Base-by-base conservation (phyloP, 2,888 invertebrate species). In the Folsomia candida region DNA sequence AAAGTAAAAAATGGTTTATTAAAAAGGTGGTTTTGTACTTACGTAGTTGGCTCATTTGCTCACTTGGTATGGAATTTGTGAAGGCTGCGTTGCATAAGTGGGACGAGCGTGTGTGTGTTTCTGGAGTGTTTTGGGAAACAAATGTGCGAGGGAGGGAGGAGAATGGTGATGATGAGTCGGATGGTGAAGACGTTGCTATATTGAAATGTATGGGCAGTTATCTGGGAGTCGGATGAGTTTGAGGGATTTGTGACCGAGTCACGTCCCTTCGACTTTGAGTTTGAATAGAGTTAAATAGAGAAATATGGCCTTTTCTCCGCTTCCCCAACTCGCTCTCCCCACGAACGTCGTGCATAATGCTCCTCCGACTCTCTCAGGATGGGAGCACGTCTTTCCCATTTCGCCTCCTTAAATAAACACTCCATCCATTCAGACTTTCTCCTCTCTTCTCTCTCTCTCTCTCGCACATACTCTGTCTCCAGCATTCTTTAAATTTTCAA, bases 201-300 rank as follows among this genome's bases (percentile, higher is more conserved):
- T 54, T 54, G 54, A 54, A 54, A 54, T 54, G 54, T 54, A 54
- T 54, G 54, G 54, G 54, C 54, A 54, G 54, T 54, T 54, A 54
- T 54, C 37, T 37, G 37, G 37, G 37, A 4, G 37, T 37, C 14
- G 54, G 54, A 54, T 4, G 54, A 22, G 18, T 54, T 54, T 54
- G 54, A 54, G 54, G 54, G 54, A 54, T 54, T 54, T 54, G 54
- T 54, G 54, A 22, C 54, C 54, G 18, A 54, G 54, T 54, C 54
- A 54, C 54, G 54, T n/a, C 54, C 54, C 54, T 22, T 54, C 22
- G 11, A 37, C 11, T 54, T 54, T n/a, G n/a, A n/a, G n/a, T n/a
- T 54, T 54, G 54, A 54, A 54, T 54, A 54, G 54, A 54, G 54
- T 54, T 54, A 54, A 54, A 54, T 54, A 54, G n/a, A 54, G 54